phyloP scores from a whole-genome alignment of 2,113 vertebrate species.

The Python bivittatus region DNA sequence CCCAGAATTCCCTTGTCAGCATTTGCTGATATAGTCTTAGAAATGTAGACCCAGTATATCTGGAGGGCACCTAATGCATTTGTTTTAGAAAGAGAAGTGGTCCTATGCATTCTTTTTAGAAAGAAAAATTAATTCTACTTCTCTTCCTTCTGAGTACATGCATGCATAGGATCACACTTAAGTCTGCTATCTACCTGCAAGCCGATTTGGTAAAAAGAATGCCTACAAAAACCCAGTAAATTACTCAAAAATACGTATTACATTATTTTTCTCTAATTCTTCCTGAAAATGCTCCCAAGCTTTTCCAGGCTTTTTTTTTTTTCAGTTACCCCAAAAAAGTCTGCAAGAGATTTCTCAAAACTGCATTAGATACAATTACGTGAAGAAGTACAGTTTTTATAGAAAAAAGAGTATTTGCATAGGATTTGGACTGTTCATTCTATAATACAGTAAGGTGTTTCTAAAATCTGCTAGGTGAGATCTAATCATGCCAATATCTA shows the following conservation, averaged over 20 bases:
- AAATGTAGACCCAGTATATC: too few species aligned
- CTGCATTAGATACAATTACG: constrained; percentile 65
- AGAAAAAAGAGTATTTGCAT: constrained; percentile 74
- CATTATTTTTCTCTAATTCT: not conserved
- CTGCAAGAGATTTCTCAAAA: constrained; percentile 66
- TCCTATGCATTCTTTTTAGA: not conserved
- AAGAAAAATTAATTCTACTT: not conserved
- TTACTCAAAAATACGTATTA: not conserved
- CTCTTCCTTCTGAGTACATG: not conserved
- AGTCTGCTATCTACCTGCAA: not conserved
- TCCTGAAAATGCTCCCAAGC: constrained; percentile 16
- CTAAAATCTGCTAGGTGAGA: constrained; percentile 52
- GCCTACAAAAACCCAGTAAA: not conserved
- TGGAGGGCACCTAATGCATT: not conserved
- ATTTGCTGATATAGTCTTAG: too few species aligned
- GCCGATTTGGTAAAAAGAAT: not conserved
- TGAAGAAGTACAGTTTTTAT: constrained; percentile 59
- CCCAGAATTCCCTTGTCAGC: too few species aligned
- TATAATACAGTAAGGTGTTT: constrained; percentile 62
- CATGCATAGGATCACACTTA: not conserved
- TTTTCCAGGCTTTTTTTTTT: constrained; percentile 65
- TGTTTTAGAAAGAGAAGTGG: not conserved
- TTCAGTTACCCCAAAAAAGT: constrained; percentile 69
- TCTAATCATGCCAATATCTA: constrained; percentile 48
- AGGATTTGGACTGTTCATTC: constrained; percentile 69